Conservation (phyloP, 2,888 invertebrate genomes). For the Rhogogaster chlorosoma region DNA sequence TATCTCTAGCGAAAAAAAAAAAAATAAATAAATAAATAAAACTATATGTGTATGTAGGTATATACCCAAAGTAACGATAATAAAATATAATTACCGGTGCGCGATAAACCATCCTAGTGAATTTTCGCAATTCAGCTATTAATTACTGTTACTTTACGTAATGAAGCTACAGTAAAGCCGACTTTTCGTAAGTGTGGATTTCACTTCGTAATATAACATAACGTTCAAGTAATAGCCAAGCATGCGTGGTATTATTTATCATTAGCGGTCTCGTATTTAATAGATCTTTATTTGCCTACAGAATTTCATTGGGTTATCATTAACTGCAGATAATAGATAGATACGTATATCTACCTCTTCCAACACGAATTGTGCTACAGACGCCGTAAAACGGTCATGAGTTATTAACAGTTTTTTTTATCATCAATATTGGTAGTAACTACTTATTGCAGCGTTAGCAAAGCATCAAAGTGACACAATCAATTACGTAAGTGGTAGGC, state of each 20-base stretch:
- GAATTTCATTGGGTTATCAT: conserved; percentile 20
- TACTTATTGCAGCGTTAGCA: neutral
- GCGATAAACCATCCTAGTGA: neutral
- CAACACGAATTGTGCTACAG: neutral
- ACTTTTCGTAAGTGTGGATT: neutral
- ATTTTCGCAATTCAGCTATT: conserved; percentile 12
- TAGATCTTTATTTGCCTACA: neutral
- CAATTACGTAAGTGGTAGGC: neutral
- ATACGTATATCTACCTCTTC: neutral
- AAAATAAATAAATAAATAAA: neutral
- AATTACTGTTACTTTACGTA: neutral
- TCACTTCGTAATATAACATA: neutral
- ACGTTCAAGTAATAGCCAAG: conserved; percentile 1
- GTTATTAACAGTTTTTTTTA: neutral
- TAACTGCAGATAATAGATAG: neutral
- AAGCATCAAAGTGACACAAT: neutral
- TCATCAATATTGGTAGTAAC: neutral
- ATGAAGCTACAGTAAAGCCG: neutral
- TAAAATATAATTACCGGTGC: neutral
- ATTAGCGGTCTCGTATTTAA: conserved; percentile 3
- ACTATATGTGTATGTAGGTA: neutral
- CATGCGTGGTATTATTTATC: neutral
- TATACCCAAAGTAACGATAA: neutral
- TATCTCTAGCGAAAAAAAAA: neutral
- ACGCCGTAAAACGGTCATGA: neutral